A percentile compares a stretch with the other conserved stretches of the same genome.
Evolutionary conservation across 2,888 invertebrate genomes (phyloP).

Genomic region (Sylvicola fuscatus): DNA sequence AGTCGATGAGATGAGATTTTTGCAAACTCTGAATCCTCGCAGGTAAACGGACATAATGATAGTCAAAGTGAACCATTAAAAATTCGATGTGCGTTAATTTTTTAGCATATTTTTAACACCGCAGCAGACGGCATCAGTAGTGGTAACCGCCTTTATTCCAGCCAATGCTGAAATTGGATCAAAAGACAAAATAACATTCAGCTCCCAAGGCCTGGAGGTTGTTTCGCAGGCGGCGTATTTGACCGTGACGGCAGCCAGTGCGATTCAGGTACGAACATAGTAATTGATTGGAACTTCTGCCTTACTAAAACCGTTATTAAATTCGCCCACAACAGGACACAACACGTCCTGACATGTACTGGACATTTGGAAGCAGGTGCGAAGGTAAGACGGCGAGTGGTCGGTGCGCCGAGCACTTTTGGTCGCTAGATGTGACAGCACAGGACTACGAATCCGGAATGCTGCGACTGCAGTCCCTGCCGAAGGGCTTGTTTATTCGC

Average conservation of each 20-base stretch:
- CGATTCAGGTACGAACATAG: constrained; percentile 15
- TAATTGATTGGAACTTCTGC: constrained; percentile 14
- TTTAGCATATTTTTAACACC: constrained; percentile 5
- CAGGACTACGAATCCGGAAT: constrained; percentile 45
- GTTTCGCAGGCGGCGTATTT: constrained; percentile 24
- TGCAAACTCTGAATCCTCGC: constrained; percentile 33
- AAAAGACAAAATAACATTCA: constrained; percentile 40
- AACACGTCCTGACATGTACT: constrained; percentile 34
- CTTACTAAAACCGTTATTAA: constrained; percentile 8
- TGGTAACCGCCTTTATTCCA: constrained; percentile 30
- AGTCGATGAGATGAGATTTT: constrained; percentile 33
- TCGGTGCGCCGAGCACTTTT: constrained; percentile 39
- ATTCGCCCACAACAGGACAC: constrained; percentile 26
- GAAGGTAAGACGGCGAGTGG: constrained; percentile 30
- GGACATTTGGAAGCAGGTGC: constrained; percentile 43
- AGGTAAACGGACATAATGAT: constrained; percentile 18
- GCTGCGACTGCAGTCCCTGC: constrained; percentile 34
- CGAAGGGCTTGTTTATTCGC: constrained; percentile 38
- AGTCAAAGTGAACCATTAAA: background rate
- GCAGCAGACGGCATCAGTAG: constrained; percentile 32
- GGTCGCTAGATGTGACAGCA: constrained; percentile 47
- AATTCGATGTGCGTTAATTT: too few relatives aligned
- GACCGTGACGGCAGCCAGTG: constrained; percentile 20
- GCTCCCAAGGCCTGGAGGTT: constrained; percentile 26
- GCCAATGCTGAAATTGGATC: constrained; percentile 29